Base-by-base conservation (phyloP, 2,888 invertebrate species). In the Thalpophila matura region DNA sequence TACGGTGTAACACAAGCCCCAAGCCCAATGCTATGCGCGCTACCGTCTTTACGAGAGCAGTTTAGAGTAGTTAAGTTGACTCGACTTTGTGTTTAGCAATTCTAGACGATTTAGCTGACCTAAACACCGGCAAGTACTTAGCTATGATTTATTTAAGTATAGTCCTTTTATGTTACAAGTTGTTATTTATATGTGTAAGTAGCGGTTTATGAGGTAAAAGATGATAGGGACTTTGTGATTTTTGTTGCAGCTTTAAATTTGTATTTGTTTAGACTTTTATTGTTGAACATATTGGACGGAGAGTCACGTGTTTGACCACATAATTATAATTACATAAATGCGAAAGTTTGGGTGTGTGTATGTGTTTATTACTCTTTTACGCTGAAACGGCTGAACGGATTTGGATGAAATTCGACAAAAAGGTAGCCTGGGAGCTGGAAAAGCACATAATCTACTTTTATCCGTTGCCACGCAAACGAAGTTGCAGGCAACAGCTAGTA, bases 61-160 rank as follows among this genome's bases (percentile, higher is more conserved):
- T 74, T 78, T 65, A 79, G 38, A 73, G 81, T 74, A 80, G 82
- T 84, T 84, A 82, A 81, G 61, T 72, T 65, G 60, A 58, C 69
- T 70, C 64, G 79, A 85, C 85, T 81, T 82, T 85, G 83, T 82
- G 75, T 68, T 45, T 50, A 58, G 80, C 57, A 64, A 69, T 80
- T 75, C 73, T 70, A 65, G 75, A 77, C 76, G 74, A 82, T 81
- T 84, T 82, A 83, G 68, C 58, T 72, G 61, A 58, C 75, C 80
- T 76, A 65, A 77, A 70, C 72, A 46, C 62, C 37, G 18, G 16
- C 18, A 37, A 59, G 42, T 66, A 77, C 54, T 85, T 81, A 81
- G 79, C 74, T 81, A 82, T 85, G 86, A 87, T 84, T 87, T 85
- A 85, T 83, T 81, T 69, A 58, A 72, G 64, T 72, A 72, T 69